Evolutionary conservation across 2,888 invertebrate species (phyloP), one percentile per base, ranked within the genome.

Genomic region (Melinaea marsaeus): DNA sequence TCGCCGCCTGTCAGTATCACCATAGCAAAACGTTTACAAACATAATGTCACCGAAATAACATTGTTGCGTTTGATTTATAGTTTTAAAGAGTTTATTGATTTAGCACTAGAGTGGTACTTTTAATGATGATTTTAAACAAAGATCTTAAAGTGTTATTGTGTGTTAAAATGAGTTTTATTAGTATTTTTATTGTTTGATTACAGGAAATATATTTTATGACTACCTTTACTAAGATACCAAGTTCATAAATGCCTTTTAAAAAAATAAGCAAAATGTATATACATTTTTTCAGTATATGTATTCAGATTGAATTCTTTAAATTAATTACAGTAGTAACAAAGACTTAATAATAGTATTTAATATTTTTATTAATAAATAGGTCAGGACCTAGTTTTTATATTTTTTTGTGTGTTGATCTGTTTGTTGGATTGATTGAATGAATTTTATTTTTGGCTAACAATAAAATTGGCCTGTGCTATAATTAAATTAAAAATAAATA

Each of bases 151-250:
- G 32, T 32, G 32, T 51, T 51, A 51, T 32, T 32, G 51, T 51
- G 32, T 22, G 48, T 48, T 48, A n/a, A 48, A 48, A 6, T n/a
- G 13, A 51, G 32, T 22, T 51, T 51, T 51, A 51, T n/a, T 51
- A 9, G 51, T 22, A 11, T 51, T 51, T 51, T 51, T 51, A 51
- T 32, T 51, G 11, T 51, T 32, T 32, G 32, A 32, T 5, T 51
- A 32, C 32, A 51, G 51, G 51, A 51, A 51, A 51, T 51, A 51
- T 51, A 51, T 51, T 51, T 51, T 51, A 51, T 51, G 51, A 51
- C 51, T 51, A 11, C 11, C 3, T 9, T 42, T 13, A 22, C 48
- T 48, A 22, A 22, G 48, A 51, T 51, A 51, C 32, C 22, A 7
- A 9, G 51, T 32, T 32, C 51, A 51, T 32, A 51, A 51, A 51